Evolutionary conservation across 1,140 invertebrate species (phyloP).

Genomic region (Octopus bimaculoides): DNA sequence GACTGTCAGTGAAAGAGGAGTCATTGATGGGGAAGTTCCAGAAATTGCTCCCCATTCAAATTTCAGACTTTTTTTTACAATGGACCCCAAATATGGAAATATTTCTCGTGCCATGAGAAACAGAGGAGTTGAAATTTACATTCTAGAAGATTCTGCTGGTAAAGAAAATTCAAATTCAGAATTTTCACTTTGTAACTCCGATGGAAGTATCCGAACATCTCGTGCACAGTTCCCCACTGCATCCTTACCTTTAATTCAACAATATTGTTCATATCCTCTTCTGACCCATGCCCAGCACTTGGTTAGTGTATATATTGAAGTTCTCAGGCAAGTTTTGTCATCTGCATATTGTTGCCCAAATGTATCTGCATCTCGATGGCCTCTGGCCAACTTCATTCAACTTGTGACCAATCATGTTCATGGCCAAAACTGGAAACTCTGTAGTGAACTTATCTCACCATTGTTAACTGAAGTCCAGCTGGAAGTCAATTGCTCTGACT

Average conservation of each 20-base stretch:
- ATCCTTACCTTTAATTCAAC: not conserved
- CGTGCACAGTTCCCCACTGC: not conserved
- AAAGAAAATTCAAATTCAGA: too few species aligned
- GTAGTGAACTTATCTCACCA: not conserved
- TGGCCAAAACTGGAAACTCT: slow-evolving; percentile 1
- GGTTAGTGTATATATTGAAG: slow-evolving; percentile 1
- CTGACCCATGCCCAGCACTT: not conserved
- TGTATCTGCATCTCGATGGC: not conserved
- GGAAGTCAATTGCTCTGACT: slow-evolving; percentile 3
- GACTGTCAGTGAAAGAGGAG: slow-evolving; percentile 87
- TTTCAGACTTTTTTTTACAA: slow-evolving; percentile 91
- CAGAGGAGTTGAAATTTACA: slow-evolving; percentile 88
- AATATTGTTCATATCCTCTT: not conserved
- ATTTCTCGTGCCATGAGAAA: slow-evolving; percentile 98
- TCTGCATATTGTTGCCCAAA: slow-evolving; percentile 1
- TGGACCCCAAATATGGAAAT: slow-evolving; percentile 89
- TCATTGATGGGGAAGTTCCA: slow-evolving; percentile 68
- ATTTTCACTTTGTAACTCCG: not conserved
- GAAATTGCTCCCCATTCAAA: slow-evolving; percentile 82
- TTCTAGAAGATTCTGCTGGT: slow-evolving; percentile 57
- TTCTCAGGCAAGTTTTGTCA: not conserved
- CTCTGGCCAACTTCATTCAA: not conserved
- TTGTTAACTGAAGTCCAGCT: not conserved
- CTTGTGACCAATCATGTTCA: slow-evolving; percentile 6
- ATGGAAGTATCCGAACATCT: not conserved